Evolutionary conservation across 2,113 vertebrate species (phyloP).

Genomic region (Pelecanoides urinatrix): DNA sequence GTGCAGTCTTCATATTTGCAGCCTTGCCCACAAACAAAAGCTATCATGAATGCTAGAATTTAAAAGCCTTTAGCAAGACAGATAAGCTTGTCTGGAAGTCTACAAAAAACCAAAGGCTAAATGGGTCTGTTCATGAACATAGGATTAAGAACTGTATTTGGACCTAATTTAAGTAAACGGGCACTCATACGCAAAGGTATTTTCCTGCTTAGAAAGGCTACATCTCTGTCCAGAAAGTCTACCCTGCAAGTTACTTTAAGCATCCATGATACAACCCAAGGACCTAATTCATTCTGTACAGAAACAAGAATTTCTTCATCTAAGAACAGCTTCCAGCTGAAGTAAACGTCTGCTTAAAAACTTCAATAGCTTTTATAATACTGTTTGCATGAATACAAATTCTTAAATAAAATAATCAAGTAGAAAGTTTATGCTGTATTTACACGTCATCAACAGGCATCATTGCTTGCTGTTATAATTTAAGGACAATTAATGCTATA

Average conservation of each 20-base stretch:
- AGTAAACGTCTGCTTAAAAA: background rate
- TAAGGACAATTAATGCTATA: constrained; percentile 82
- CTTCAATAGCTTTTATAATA: background rate
- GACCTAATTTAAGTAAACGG: background rate
- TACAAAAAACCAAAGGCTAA: background rate
- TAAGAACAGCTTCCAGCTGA: background rate
- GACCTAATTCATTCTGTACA: background rate
- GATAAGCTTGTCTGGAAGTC: background rate
- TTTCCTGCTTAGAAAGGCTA: background rate
- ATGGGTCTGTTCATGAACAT: background rate
- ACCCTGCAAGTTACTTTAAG: background rate
- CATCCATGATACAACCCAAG: background rate
- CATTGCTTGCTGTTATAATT: constrained; percentile 77
- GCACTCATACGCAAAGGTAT: background rate
- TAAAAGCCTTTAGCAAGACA: background rate
- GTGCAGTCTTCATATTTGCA: background rate
- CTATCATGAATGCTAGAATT: background rate
- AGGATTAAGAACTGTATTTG: background rate
- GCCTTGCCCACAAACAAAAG: background rate
- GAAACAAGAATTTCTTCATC: background rate
- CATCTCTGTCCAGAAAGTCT: background rate
- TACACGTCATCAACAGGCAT: constrained; percentile 19
- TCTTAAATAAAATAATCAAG: constrained; percentile 37
- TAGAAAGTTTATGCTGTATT: constrained; percentile 18
- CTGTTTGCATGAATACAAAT: background rate